These are phyloP conservation scores for Neofelis nebulosa DNA, from an alignment of 2,113 vertebrate species.

Conservation along the genomic window DNA sequence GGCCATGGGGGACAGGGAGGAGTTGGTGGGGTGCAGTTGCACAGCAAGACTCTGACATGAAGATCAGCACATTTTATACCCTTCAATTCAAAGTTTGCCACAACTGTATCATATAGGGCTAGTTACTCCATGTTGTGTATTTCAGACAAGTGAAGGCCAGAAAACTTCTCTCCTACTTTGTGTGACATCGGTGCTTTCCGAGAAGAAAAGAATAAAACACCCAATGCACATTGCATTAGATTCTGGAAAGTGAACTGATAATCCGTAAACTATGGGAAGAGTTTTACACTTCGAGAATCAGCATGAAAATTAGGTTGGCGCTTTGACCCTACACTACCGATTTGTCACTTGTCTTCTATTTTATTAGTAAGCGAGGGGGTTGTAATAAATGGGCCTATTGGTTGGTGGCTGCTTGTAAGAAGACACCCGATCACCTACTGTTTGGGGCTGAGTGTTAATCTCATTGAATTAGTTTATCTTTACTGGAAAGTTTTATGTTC, in stretches of 20 bases:
- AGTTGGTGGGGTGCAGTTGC: not conserved
- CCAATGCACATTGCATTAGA: not conserved
- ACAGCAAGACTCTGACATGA: not conserved
- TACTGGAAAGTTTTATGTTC: not conserved
- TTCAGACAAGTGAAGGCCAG: not conserved
- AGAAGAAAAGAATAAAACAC: not conserved
- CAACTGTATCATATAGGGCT: not conserved
- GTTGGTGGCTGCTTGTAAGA: not conserved
- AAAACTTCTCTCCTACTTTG: not conserved
- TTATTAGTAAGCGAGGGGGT: slow-evolving; percentile 23
- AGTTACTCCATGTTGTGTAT: not conserved
- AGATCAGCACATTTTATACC: not conserved
- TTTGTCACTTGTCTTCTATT: not conserved
- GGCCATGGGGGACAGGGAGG: not conserved
- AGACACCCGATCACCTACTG: not conserved
- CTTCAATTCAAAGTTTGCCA: not conserved
- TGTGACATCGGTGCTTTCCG: not conserved
- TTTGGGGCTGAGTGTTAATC: not conserved
- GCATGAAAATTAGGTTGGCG: not conserved
- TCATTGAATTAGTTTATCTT: slow-evolving; percentile 5
- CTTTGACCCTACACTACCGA: not conserved
- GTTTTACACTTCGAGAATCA: not conserved
- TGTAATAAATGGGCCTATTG: not conserved
- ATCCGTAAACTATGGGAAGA: not conserved
- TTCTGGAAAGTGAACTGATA: not conserved